phyloP scores from a whole-genome alignment of 2,113 vertebrate genomes.

The Jacana jacana region DNA sequence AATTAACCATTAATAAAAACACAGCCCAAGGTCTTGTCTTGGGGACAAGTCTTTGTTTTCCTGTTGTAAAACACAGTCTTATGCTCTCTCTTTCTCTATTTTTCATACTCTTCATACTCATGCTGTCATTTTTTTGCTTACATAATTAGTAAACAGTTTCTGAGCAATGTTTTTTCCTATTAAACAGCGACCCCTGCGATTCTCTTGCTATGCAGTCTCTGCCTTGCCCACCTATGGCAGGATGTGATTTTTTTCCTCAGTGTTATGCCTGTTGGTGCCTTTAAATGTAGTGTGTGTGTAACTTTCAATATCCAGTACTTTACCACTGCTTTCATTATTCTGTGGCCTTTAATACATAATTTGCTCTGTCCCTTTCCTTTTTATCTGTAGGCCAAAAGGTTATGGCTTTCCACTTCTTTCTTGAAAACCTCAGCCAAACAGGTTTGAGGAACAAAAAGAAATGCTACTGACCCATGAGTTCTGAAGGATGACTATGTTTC shows the following conservation, averaged over 20 bases:
- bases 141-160: neutral
- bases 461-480: neutral
- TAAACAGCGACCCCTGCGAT: fast-evolving
- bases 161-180: neutral
- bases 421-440: neutral
- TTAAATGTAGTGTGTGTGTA: neutral
- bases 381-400: neutral
- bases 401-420: neutral
- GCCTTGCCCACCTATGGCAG: neutral
- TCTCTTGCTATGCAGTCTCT: neutral
- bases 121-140: neutral
- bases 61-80: neutral
- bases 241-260: neutral
- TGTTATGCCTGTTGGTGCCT: neutral
- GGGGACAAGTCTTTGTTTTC: neutral
- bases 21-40: neutral
- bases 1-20: neutral
- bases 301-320: neutral
- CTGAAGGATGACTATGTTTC: neutral
- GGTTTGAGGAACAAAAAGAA: neutral
- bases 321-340: neutral
- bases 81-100: neutral
- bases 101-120: neutral
- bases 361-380: neutral
- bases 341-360: neutral